Conservation (phyloP, 1,140 invertebrate species). For the Hypsibius dujardini region DNA sequence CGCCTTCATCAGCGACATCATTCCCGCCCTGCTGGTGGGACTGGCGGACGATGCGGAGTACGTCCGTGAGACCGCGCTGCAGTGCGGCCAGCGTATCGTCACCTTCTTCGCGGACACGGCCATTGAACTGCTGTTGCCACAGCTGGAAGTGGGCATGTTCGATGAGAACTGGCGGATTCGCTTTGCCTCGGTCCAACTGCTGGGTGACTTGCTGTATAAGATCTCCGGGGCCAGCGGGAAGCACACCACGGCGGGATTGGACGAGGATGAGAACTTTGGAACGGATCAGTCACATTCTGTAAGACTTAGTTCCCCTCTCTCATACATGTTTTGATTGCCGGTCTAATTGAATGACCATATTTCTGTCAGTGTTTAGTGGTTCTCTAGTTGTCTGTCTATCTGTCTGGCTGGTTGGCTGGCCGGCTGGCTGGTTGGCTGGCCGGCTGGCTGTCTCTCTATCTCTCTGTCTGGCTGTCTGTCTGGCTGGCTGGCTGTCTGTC, state of each 20-base stretch:
- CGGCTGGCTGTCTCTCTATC: neutral
- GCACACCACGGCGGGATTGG: slow-evolving; percentile 93
- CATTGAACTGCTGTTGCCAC: slow-evolving; percentile 74
- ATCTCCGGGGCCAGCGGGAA: slow-evolving; percentile 92
- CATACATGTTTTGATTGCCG: too few species aligned
- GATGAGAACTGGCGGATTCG: slow-evolving; percentile 97
- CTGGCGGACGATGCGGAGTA: slow-evolving; percentile 97
- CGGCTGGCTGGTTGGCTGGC: neutral
- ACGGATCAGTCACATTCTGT: slow-evolving; percentile 75
- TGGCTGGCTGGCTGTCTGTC: too few species aligned
- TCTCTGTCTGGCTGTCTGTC: too few species aligned
- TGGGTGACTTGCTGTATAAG: slow-evolving; percentile 87
- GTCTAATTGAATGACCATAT: too few species aligned
- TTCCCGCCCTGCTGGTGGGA: slow-evolving; percentile 80
- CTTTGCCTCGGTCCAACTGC: slow-evolving; percentile 81
- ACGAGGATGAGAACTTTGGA: slow-evolving; percentile 96
- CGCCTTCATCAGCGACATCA: slow-evolving; percentile 87
- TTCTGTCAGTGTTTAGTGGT: too few species aligned
- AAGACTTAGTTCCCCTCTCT: slow-evolving; percentile 16
- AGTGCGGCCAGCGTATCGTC: slow-evolving; percentile 89
- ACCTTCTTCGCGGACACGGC: slow-evolving; percentile 89
- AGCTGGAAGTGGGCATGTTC: slow-evolving; percentile 78
- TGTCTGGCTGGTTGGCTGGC: neutral
- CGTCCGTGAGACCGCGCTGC: slow-evolving; percentile 84
- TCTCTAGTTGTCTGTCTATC: neutral